A percentile compares a stretch with the other conserved stretches of the same genome.
Conservation (phyloP, 2,113 vertebrate species). For the Galbula dea region DNA sequence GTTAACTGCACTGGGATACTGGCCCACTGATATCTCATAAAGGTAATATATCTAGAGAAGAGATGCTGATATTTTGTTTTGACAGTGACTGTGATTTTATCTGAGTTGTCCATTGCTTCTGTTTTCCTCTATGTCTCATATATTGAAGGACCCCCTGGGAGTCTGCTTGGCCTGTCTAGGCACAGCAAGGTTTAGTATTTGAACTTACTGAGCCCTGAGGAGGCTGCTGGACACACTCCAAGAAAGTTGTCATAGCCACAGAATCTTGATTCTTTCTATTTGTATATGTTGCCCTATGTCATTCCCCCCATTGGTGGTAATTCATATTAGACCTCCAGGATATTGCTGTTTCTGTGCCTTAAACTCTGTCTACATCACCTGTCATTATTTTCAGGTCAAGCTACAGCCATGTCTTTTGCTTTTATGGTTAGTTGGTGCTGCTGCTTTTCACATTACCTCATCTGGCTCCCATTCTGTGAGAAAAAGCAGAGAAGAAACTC, state of each 20-base stretch:
- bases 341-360: slow-evolving; percentile 19
- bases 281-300: background rate
- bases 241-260: slow-evolving; percentile 35
- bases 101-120: slow-evolving; percentile 1
- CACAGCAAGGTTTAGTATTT: slow-evolving; percentile 28
- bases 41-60: background rate
- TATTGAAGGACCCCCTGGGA: background rate
- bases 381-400: slow-evolving; percentile 50
- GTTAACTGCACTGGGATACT: background rate
- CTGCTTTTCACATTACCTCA: slow-evolving; percentile 48
- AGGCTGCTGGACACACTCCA: slow-evolving; percentile 39
- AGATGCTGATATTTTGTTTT: background rate
- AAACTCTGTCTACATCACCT: slow-evolving; percentile 27
- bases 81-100: slow-evolving; percentile 16
- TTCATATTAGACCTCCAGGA: slow-evolving; percentile 44
- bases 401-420: slow-evolving; percentile 22
- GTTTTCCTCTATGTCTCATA: background rate
- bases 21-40: background rate
- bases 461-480: slow-evolving; percentile 16
- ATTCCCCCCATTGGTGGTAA: background rate
- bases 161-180: slow-evolving; percentile 30
- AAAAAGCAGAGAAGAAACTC: slow-evolving; percentile 29
- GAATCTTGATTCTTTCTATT: slow-evolving; percentile 35
- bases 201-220: slow-evolving; percentile 29
- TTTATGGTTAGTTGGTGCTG: slow-evolving; percentile 42